These are phyloP conservation scores for Drosophila incognita DNA, from an alignment of 2,888 invertebrate genomes.

Conservation along the genomic window DNA sequence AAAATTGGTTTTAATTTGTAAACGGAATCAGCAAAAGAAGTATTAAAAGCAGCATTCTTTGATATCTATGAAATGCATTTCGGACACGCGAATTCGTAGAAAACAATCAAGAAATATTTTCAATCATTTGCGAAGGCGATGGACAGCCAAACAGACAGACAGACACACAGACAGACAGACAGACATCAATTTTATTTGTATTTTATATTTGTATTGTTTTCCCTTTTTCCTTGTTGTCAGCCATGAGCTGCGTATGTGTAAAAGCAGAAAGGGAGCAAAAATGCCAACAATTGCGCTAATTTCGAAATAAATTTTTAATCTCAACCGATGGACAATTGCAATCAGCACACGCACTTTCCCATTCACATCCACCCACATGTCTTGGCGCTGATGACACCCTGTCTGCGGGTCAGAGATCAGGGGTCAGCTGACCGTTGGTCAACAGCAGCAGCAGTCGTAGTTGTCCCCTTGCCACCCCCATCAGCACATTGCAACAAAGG, in stretches of 20 bases:
- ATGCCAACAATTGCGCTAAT: conserved; percentile 83
- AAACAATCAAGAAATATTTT: conserved; percentile 81
- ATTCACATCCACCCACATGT: conserved; percentile 66
- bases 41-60: conserved; percentile 48
- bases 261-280: conserved; percentile 57
- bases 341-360: conserved; percentile 31
- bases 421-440: conserved; percentile 69
- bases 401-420: conserved; percentile 68
- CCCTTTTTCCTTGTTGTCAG: conserved; percentile 23
- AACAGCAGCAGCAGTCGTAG: conserved; percentile 10
- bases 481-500: conserved; percentile 51
- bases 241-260: conserved; percentile 13
- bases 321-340: conserved; percentile 58
- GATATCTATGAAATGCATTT: conserved; percentile 63
- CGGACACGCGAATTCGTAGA: conserved; percentile 57
- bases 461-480: conserved; percentile 61
- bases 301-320: conserved; percentile 82
- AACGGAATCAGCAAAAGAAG: conserved; percentile 1
- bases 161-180: conserved; percentile 14
- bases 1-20: conserved; percentile 4
- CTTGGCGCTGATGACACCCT: conserved; percentile 55
- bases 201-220: conserved; percentile 59
- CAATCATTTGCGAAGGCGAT: conserved; percentile 50
- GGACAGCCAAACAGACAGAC: conserved; percentile 10
- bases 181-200: conserved; percentile 63